These are phyloP conservation scores for Drosophila repleta DNA, from an alignment of 1,140 invertebrate genomes.

Conservation along the genomic window DNA sequence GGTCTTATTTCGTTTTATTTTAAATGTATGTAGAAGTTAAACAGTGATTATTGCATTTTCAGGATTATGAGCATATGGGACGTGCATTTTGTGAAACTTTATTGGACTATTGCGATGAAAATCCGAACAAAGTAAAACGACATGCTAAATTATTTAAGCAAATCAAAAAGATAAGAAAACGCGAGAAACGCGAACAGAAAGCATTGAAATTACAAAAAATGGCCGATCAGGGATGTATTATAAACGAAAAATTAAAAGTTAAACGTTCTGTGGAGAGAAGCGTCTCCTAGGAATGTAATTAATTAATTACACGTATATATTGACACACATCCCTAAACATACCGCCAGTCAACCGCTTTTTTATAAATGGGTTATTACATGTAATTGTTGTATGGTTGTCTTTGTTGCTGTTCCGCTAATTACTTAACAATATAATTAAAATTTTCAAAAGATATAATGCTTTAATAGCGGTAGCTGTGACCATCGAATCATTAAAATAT, in stretches of 20 bases:
- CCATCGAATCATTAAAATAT: not conserved
- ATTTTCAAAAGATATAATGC: not conserved
- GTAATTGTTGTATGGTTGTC: slow-evolving; percentile 18
- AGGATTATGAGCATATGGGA: slow-evolving; percentile 91
- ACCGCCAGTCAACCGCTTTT: slow-evolving; percentile 21
- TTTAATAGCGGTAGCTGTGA: not conserved
- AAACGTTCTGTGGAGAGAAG: slow-evolving; percentile 81
- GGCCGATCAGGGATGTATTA: slow-evolving; percentile 84
- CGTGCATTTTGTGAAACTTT: slow-evolving; percentile 96
- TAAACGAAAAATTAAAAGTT: slow-evolving; percentile 80
- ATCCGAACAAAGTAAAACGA: slow-evolving; percentile 92
- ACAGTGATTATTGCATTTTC: slow-evolving; percentile 3
- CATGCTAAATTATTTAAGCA: slow-evolving; percentile 91
- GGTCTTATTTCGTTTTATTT: not conserved
- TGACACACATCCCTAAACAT: slow-evolving; percentile 5
- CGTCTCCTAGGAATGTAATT: slow-evolving; percentile 74
- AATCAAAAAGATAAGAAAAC: slow-evolving; percentile 89
- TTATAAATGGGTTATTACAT: slow-evolving; percentile 15
- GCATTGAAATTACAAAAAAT: slow-evolving; percentile 84
- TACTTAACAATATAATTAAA: not conserved
- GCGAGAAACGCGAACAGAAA: slow-evolving; percentile 83
- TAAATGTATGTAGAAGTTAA: no score
- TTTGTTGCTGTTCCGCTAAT: slow-evolving; percentile 15
- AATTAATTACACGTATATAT: slow-evolving; percentile 2
- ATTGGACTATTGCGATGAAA: slow-evolving; percentile 94